Conservation (phyloP, 1,140 invertebrate species). For the Orchestia grillus region DNA sequence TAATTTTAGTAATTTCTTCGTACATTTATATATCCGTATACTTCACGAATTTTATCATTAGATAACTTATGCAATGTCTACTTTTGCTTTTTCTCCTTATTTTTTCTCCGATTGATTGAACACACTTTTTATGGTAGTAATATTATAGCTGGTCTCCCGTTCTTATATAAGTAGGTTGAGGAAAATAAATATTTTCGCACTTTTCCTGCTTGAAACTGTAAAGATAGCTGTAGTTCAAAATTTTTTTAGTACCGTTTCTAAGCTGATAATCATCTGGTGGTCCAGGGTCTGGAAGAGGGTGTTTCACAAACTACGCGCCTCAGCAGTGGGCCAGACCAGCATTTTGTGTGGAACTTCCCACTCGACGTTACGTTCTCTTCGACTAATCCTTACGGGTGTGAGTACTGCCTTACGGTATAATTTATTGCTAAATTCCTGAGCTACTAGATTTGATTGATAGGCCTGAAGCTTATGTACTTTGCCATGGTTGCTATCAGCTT, state of each 20-base stretch:
- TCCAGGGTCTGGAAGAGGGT: conserved; percentile 82
- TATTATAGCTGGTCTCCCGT: too few relatives aligned
- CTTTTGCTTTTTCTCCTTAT: too few relatives aligned
- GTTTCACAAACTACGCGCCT: conserved; percentile 80
- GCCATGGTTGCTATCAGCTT: background rate
- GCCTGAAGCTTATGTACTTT: background rate
- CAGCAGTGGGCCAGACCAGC: conserved; percentile 76
- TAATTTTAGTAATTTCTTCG: too few relatives aligned
- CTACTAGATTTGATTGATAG: background rate
- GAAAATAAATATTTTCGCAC: background rate
- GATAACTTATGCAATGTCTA: too few relatives aligned
- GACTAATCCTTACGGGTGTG: conserved; percentile 84
- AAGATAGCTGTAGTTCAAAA: background rate
- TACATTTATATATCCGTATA: too few relatives aligned
- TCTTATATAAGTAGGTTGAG: background rate
- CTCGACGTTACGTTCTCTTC: conserved; percentile 83
- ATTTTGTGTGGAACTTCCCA: conserved; percentile 84
- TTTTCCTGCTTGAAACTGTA: background rate
- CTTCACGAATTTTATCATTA: too few relatives aligned
- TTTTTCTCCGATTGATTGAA: too few relatives aligned
- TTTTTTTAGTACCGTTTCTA: background rate
- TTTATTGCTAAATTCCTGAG: background rate
- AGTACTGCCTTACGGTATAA: conserved; percentile 71
- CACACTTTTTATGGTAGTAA: too few relatives aligned
- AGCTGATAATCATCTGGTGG: conserved; percentile 58